Evolutionary conservation across 2,888 invertebrate genomes (phyloP).

Genomic region (Sphecodes monilicornis): DNA sequence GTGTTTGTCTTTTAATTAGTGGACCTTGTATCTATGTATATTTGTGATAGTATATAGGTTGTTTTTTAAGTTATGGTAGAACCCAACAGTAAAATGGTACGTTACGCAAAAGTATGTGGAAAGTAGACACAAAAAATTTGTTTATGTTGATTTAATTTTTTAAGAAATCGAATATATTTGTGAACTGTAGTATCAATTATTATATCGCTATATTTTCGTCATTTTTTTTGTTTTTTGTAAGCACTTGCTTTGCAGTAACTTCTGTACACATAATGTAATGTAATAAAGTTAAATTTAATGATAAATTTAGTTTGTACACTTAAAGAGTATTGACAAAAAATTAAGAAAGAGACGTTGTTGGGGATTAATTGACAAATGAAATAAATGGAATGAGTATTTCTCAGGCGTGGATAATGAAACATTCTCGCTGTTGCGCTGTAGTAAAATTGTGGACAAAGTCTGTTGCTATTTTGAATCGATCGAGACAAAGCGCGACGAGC

Average conservation of each 20-base stretch:
- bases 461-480: not conserved
- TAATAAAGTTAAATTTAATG: not conserved
- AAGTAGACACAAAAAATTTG: too few relatives aligned
- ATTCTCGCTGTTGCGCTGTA: not conserved
- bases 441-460: not conserved
- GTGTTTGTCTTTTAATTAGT: too few relatives aligned
- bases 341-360: not conserved
- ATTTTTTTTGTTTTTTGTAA: not conserved
- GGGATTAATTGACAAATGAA: not conserved
- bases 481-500: constrained; percentile 12
- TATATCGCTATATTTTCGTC: not conserved
- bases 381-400: not conserved
- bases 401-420: not conserved
- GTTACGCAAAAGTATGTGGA: too few relatives aligned
- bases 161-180: not conserved
- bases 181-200: not conserved
- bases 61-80: too few relatives aligned
- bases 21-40: too few relatives aligned
- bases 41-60: too few relatives aligned
- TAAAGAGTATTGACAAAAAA: not conserved
- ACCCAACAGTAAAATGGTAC: too few relatives aligned
- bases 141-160: not conserved
- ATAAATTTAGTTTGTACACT: not conserved
- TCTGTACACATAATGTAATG: not conserved
- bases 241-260: not conserved